Conservation (phyloP, 92 coral and sea anemone genomes). For the Desmophyllum pertusum region DNA sequence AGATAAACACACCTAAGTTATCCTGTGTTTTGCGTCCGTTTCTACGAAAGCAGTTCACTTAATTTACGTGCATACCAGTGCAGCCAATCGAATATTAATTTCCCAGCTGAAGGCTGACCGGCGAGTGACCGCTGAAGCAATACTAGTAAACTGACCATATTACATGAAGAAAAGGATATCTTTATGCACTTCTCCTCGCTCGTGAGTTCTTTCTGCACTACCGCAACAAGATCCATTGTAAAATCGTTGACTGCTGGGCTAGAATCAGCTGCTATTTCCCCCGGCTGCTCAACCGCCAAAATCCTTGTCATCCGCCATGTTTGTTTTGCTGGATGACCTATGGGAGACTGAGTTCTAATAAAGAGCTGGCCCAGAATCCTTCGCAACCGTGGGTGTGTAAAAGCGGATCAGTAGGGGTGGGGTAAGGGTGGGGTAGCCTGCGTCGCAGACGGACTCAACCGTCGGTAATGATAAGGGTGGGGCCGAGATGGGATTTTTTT, state of each 20-base stretch:
- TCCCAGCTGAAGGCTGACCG: not conserved
- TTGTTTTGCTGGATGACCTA: conserved; percentile 35
- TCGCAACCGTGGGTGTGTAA: too few species aligned
- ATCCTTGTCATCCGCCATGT: conserved; percentile 61
- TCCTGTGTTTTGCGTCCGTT: too few species aligned
- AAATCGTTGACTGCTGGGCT: not conserved
- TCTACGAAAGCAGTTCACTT: too few species aligned
- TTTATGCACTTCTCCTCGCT: conserved; percentile 63
- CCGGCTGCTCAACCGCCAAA: conserved; percentile 2
- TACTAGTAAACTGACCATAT: not conserved
- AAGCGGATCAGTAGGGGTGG: too few species aligned
- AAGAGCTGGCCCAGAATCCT: too few species aligned
- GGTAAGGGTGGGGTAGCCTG: too few species aligned
- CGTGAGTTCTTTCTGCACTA: conserved; percentile 59
- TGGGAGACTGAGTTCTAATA: conserved; percentile 37
- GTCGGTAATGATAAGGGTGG: too few species aligned
- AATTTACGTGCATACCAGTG: not conserved
- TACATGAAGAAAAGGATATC: conserved; percentile 57
- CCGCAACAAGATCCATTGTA: conserved; percentile 49
- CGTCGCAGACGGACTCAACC: too few species aligned
- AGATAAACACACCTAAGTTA: too few species aligned
- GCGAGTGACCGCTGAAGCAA: not conserved
- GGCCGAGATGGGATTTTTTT: too few species aligned
- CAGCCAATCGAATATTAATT: not conserved
- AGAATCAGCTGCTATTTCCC: not conserved